Evolutionary conservation across 37 sponge, comb jelly and placozoan species (phyloP).

Genomic region (Tethya wilhelma): DNA sequence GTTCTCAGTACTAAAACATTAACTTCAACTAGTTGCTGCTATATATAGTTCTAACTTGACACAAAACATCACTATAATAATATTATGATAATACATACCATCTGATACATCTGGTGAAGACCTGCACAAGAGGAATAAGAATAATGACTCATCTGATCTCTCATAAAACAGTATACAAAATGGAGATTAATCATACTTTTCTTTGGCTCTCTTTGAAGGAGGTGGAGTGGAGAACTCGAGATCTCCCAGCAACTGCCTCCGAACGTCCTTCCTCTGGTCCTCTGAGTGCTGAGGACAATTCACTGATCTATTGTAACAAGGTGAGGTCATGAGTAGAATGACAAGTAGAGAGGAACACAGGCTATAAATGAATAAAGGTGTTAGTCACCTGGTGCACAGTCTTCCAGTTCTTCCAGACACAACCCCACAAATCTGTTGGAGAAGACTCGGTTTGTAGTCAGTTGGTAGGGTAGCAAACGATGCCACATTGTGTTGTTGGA

Average conservation of each 20-base stretch:
- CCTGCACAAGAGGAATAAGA: neutral
- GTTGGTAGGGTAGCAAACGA: conserved; percentile 33
- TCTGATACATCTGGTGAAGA: conserved; percentile 5
- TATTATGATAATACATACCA: neutral
- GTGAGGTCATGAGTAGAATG: neutral
- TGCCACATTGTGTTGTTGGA: conserved; percentile 56
- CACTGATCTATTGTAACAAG: conserved; percentile 45
- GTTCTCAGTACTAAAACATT: too few species aligned
- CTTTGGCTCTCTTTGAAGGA: neutral
- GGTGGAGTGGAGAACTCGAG: neutral
- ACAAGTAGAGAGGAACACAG: neutral
- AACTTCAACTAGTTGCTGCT: too few species aligned
- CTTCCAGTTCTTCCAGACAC: conserved; percentile 79
- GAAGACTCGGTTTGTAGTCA: conserved; percentile 25
- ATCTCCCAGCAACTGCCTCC: conserved; percentile 15
- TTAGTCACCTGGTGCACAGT: conserved; percentile 71
- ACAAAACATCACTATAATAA: neutral
- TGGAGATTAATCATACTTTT: neutral
- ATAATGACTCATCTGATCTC: conserved; percentile 10
- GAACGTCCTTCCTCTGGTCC: conserved; percentile 57
- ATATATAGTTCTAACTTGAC: too few species aligned
- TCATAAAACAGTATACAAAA: neutral
- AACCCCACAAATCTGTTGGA: conserved; percentile 75
- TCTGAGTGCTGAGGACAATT: conserved; percentile 88
- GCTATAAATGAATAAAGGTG: neutral